Conservation (phyloP, 2,797 vertebrate genomes). For the Darevskia nairensis region DNA sequence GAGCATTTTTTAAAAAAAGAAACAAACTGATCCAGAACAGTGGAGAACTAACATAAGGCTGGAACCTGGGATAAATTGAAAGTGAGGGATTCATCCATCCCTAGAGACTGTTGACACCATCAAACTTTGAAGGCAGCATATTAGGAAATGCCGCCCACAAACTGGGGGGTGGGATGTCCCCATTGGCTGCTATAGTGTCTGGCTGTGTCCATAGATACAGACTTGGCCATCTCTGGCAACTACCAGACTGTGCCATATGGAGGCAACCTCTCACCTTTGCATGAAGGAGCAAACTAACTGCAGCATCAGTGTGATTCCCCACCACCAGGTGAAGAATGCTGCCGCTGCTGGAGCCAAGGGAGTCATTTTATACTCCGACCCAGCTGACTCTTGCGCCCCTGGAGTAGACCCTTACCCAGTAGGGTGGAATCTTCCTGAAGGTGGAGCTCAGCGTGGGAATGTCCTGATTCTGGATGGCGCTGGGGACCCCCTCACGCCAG, state of each 20-base stretch:
- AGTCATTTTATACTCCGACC: slow-evolving; percentile 94
- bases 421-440: slow-evolving; percentile 93
- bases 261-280: not conserved
- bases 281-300: not conserved
- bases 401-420: slow-evolving; percentile 87
- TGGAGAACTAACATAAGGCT: no score
- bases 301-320: not conserved
- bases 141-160: no score
- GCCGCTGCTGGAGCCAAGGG: slow-evolving; percentile 87
- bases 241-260: not conserved
- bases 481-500: slow-evolving; percentile 95
- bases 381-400: slow-evolving; percentile 88
- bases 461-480: slow-evolving; percentile 93
- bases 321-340: slow-evolving; percentile 91
- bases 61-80: no score
- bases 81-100: no score
- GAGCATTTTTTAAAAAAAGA: no score
- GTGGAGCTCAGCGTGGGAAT: slow-evolving; percentile 93
- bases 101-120: no score
- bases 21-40: no score
- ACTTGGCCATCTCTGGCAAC: not conserved
- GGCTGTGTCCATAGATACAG: not conserved
- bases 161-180: no score
- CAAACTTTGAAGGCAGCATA: no score
- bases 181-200: not conserved